phyloP scores from a whole-genome alignment of 2,113 vertebrate species.

The Notiomystis cincta region DNA sequence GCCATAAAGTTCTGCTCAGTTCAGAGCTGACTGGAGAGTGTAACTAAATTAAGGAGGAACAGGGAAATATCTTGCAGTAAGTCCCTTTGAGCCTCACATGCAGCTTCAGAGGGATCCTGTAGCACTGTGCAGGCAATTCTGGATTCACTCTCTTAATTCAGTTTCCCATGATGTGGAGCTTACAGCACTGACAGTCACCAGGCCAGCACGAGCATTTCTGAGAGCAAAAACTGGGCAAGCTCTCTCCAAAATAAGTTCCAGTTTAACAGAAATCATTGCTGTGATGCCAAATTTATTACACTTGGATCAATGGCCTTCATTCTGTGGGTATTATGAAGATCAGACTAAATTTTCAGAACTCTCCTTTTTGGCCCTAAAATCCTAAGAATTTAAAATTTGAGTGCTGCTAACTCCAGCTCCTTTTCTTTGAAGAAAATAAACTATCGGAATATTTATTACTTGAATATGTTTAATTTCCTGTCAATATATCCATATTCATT shows the following conservation, averaged over 20 bases:
- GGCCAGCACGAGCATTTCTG: not conserved
- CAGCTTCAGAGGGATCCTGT: not conserved
- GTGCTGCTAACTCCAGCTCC: not conserved
- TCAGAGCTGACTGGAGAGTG: not conserved
- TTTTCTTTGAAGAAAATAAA: not conserved
- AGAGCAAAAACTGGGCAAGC: not conserved
- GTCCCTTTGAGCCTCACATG: not conserved
- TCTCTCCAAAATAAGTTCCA: not conserved
- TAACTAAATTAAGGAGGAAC: not conserved
- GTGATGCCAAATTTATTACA: not conserved
- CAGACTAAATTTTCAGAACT: not conserved
- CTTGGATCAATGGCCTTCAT: accelerated
- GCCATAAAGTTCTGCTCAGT: not conserved
- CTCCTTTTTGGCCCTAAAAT: not conserved
- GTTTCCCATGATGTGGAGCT: not conserved
- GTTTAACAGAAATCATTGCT: not conserved
- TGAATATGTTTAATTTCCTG: not conserved
- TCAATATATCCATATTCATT: not conserved
- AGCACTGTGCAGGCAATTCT: not conserved
- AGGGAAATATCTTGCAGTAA: not conserved
- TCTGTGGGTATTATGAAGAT: not conserved
- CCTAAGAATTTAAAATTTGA: not conserved
- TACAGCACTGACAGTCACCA: not conserved
- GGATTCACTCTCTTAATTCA: not conserved
- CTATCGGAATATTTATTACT: not conserved